Evolutionary conservation across 2,797 vertebrate species (phyloP).

Genomic region (Ctenosaura bakeri): DNA sequence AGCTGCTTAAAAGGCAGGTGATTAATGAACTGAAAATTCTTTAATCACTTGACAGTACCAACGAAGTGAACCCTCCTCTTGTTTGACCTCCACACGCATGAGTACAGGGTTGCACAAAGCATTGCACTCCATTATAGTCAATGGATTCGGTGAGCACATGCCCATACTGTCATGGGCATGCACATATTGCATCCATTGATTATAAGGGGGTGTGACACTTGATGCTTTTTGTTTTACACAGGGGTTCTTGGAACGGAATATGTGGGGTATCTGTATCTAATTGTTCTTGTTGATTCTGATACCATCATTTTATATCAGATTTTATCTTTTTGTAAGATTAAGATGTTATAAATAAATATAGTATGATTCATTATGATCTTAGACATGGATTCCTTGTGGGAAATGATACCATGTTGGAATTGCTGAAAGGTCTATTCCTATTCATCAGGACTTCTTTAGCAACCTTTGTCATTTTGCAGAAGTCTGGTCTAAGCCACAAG

Average conservation of each 20-base stretch:
- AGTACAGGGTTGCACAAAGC: no score
- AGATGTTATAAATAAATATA: neutral
- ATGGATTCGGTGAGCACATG: no score
- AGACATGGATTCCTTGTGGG: neutral
- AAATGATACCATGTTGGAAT: neutral
- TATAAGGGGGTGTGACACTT: no score
- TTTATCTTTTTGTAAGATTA: neutral
- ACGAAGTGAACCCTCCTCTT: no score
- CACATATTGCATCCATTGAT: no score
- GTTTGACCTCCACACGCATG: no score
- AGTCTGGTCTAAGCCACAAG: neutral
- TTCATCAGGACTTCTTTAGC: neutral
- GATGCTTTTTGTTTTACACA: no score
- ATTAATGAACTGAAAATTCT: neutral
- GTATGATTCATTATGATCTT: neutral
- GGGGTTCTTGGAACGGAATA: no score
- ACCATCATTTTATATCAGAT: neutral
- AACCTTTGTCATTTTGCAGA: neutral
- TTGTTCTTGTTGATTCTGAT: no score
- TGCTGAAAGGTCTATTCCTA: neutral
- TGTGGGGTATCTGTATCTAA: neutral
- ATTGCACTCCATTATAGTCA: no score
- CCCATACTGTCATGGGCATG: no score
- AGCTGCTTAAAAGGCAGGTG: neutral
- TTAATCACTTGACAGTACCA: neutral